These are phyloP conservation scores for Apamea monoglypha DNA, from an alignment of 2,888 invertebrate genomes.

Conservation along the genomic window DNA sequence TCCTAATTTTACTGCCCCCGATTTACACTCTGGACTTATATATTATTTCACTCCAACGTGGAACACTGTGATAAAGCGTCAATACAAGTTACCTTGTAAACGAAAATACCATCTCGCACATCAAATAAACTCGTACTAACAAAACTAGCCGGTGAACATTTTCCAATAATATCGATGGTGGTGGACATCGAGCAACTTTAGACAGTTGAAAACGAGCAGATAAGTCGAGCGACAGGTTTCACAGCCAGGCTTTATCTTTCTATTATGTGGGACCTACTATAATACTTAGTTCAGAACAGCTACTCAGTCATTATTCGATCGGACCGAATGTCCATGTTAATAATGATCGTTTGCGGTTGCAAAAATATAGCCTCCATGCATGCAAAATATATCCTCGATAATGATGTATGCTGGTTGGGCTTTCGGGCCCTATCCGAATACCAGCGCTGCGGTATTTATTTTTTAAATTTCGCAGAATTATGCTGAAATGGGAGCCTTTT, in stretches of 20 bases:
- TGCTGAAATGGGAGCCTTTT: too few species aligned
- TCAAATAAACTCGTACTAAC: conserved; percentile 37
- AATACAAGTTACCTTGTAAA: background rate
- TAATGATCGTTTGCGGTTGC: background rate
- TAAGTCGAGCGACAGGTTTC: conserved; percentile 58
- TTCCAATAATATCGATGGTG: conserved; percentile 52
- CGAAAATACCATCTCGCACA: background rate
- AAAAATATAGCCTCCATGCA: background rate
- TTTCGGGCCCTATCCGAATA: background rate
- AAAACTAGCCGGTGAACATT: conserved; percentile 43
- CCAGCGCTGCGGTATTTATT: background rate
- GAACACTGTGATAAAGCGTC: background rate
- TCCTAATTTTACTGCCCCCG: background rate
- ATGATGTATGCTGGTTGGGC: background rate
- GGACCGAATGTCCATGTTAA: background rate
- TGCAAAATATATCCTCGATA: too few species aligned
- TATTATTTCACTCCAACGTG: background rate
- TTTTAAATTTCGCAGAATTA: too few species aligned
- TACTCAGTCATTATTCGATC: background rate
- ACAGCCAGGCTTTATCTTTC: conserved; percentile 53
- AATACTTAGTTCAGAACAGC: background rate
- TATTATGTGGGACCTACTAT: conserved; percentile 14
- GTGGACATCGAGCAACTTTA: conserved; percentile 43
- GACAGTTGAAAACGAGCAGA: conserved; percentile 63
- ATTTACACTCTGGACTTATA: background rate